Evolutionary conservation across 2,888 invertebrate species (phyloP), one percentile per base, ranked within the genome.

Genomic region (Notodonta dromedarius): DNA sequence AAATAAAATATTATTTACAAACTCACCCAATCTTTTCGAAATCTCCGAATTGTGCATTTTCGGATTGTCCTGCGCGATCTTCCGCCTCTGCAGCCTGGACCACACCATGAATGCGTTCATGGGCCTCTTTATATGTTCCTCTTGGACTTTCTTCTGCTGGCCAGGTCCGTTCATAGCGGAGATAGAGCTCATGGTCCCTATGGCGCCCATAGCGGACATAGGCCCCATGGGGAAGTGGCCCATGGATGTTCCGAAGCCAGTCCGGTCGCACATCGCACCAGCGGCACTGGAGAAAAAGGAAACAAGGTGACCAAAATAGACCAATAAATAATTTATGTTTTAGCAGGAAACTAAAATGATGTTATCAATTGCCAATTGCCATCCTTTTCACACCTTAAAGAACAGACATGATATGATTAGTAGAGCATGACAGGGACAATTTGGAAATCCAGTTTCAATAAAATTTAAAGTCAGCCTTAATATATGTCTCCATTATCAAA

Each of bases 31-130:
- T 87, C 98, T 93, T 88, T 99, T 99, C 9, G 98, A 98, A 75
- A 99, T 99, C 91, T 99, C 99, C 0, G 98, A 98, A 88, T 99
- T 99, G 91, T 99, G 99, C 99, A 99, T 99, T 94, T 99, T 99
- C 0, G 99, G 99, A 88, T 99, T 99, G 81, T 99, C 99, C 90
- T 98, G 98, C 0, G 99, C 98, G 79, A 99, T 99, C 93, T 98
- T 98, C 80, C 98, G 94, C 74, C 99, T 93, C 87, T 98, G 98
- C 59, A 98, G 94, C 65, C 99, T 92, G 12, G 98, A 98, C 98
- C 99, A 99, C 57, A 99, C 99, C 99, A 99, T 99, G 91, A 99
- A 99, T 0, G 99, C 99, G 90, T 99, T 99, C 99, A 99, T 99
- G 46, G 99, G 99, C 71, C 99, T 94, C 88, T 99, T 99, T 78